Percentiles rank a stretch among this genome's conserved stretches.
phyloP scores from a whole-genome alignment of 2,888 invertebrate species.

The Apamea anceps region DNA sequence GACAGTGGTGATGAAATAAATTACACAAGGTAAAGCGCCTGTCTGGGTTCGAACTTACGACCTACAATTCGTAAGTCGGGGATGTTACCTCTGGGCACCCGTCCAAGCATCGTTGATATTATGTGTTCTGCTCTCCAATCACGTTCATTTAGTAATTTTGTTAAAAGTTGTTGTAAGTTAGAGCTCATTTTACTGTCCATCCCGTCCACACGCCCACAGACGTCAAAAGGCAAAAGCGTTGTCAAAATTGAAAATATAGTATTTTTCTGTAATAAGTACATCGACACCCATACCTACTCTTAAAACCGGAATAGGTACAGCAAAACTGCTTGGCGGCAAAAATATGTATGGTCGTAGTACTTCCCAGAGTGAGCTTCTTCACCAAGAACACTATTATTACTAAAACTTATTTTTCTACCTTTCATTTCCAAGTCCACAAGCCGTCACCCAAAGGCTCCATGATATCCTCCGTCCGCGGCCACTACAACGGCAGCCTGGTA shows the following conservation, averaged over 20 bases:
- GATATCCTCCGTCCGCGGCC: constrained; percentile 72
- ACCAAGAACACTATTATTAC: neutral
- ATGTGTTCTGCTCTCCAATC: no score
- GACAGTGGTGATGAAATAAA: no score
- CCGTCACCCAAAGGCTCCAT: constrained; percentile 70
- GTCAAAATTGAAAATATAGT: neutral
- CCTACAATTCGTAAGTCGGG: no score
- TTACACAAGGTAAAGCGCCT: no score
- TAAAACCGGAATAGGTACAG: neutral
- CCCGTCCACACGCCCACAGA: neutral
- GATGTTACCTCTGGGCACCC: neutral
- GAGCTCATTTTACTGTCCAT: neutral
- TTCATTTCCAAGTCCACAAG: constrained; percentile 76
- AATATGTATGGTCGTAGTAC: neutral
- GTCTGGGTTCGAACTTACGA: no score
- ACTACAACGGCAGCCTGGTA: constrained; percentile 72
- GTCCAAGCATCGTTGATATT: neutral
- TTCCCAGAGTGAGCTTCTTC: neutral
- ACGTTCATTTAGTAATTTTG: no score
- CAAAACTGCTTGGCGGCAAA: neutral
- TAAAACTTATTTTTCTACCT: neutral
- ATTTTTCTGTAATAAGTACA: no score
- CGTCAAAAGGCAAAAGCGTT: no score
- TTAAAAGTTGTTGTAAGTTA: no score
- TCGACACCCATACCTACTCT: no score